These are phyloP conservation scores for Dilophus febrilis DNA, from an alignment of 2,888 invertebrate genomes.

Conservation along the genomic window DNA sequence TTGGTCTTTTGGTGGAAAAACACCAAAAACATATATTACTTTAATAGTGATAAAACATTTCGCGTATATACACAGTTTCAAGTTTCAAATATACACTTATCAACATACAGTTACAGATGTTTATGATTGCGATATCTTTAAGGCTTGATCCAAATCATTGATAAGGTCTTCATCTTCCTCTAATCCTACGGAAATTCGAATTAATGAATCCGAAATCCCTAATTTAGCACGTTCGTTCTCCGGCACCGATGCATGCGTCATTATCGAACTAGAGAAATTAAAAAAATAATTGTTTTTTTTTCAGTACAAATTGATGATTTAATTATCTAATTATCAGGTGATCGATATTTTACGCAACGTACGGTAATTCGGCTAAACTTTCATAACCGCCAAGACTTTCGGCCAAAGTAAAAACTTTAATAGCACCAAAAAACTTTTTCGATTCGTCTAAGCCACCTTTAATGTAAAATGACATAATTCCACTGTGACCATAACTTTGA, in stretches of 20 bases:
- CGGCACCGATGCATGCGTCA: slow-evolving; percentile 92
- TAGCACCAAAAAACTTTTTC: slow-evolving; percentile 48
- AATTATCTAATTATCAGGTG: background rate
- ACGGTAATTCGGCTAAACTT: slow-evolving; percentile 88
- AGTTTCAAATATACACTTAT: too few species aligned
- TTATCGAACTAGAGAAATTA: slow-evolving; percentile 51
- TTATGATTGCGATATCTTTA: too few species aligned
- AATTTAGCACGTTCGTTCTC: slow-evolving; percentile 48
- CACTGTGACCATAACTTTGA: slow-evolving; percentile 78
- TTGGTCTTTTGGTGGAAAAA: too few species aligned
- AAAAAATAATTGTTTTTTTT: slow-evolving; percentile 6
- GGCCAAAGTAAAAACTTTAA: slow-evolving; percentile 72
- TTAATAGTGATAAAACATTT: too few species aligned
- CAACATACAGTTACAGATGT: too few species aligned
- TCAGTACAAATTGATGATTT: slow-evolving; percentile 3
- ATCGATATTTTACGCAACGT: slow-evolving; percentile 23
- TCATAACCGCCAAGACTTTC: slow-evolving; percentile 94
- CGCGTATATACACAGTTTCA: too few species aligned
- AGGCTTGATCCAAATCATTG: slow-evolving; percentile 65
- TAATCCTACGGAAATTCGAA: slow-evolving; percentile 79
- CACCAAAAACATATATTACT: too few species aligned
- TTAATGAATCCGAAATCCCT: slow-evolving; percentile 68
- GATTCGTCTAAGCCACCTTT: slow-evolving; percentile 60
- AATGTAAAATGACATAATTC: slow-evolving; percentile 79
- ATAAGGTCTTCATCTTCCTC: slow-evolving; percentile 78